Evolutionary conservation across 2,888 invertebrate genomes (phyloP), one percentile per base, ranked within the genome.

Genomic region (Zaprionus lineosus): DNA sequence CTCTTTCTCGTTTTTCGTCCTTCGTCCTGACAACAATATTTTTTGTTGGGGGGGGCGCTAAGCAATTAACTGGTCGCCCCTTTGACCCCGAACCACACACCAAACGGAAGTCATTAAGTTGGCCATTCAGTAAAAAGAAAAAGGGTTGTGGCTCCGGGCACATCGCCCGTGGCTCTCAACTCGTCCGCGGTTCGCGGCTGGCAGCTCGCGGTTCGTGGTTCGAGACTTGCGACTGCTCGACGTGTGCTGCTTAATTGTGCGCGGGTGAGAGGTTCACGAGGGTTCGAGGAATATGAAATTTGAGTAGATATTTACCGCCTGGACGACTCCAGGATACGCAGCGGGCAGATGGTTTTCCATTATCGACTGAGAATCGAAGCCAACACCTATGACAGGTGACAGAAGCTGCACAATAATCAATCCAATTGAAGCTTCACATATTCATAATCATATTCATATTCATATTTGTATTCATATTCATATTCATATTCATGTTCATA

Each of bases 81-180:
- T 39, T 34, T 29, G 47, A 57, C 58, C 66, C 66, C 51, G 47
- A 62, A 72, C 66, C 33, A 34, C 37, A 34, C 26, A 44, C 56
- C 40, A 59, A 75, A 60, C 79, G 79, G 79, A 81, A 79, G 79
- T 81, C 84, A 73, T 81, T 85, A 76, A 74, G 66, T 57, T 73
- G 59, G 41, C 48, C 39, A 50, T 46, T 52, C 31, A 29, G 36
- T 74, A 81, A 84, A n/a, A n/a, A n/a, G n/a, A n/a, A n/a, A n/a
- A n/a, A n/a, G n/a, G n/a, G n/a, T n/a, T n/a, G n/a, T n/a, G n/a
- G n/a, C n/a, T n/a, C n/a, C n/a, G n/a, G n/a, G n/a, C n/a, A n/a
- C n/a, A n/a, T n/a, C n/a, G n/a, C n/a, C n/a, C n/a, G n/a, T n/a
- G n/a, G n/a, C n/a, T n/a, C n/a, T n/a, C n/a, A n/a, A n/a, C n/a